These are phyloP conservation scores for Calephelis perditalis DNA, from an alignment of 2,888 invertebrate genomes.

Conservation along the genomic window DNA sequence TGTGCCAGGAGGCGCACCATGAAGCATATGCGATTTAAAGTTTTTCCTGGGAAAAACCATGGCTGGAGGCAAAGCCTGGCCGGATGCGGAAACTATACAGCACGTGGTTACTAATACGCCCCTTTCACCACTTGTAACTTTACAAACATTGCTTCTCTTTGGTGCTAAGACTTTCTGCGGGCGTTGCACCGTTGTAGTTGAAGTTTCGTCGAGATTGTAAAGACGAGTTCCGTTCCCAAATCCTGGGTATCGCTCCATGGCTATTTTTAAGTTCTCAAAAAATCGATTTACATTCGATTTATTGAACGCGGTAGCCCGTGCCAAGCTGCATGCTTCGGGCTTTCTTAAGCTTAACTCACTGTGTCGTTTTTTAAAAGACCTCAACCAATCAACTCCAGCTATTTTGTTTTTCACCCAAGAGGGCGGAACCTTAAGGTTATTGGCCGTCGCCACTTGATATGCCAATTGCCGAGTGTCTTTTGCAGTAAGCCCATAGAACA, in stretches of 20 bases:
- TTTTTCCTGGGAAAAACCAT: constrained; percentile 41
- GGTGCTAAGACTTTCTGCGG: constrained; percentile 11
- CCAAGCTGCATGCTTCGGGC: not conserved
- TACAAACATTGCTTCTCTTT: constrained; percentile 6
- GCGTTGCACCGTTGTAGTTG: constrained; percentile 4
- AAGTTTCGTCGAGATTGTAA: not conserved
- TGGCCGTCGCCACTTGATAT: not conserved
- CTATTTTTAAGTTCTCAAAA: constrained; percentile 1
- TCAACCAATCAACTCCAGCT: constrained; percentile 3
- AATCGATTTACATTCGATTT: not conserved
- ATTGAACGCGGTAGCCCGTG: not conserved
- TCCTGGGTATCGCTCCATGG: not conserved
- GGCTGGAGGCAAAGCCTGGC: constrained; percentile 37
- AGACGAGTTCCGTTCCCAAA: not conserved
- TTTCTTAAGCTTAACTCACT: not conserved
- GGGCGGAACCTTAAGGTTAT: not conserved
- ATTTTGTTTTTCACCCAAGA: not conserved
- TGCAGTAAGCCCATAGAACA: not conserved
- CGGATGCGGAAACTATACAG: constrained; percentile 32
- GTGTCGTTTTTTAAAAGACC: not conserved
- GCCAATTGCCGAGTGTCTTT: not conserved
- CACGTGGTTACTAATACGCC: constrained; percentile 30
- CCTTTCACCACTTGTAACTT: constrained; percentile 7
- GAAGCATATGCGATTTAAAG: constrained; percentile 38
- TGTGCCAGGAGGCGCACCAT: constrained; percentile 42